Base-by-base conservation (phyloP, 2,113 vertebrate genomes). In the Strix uralensis region DNA sequence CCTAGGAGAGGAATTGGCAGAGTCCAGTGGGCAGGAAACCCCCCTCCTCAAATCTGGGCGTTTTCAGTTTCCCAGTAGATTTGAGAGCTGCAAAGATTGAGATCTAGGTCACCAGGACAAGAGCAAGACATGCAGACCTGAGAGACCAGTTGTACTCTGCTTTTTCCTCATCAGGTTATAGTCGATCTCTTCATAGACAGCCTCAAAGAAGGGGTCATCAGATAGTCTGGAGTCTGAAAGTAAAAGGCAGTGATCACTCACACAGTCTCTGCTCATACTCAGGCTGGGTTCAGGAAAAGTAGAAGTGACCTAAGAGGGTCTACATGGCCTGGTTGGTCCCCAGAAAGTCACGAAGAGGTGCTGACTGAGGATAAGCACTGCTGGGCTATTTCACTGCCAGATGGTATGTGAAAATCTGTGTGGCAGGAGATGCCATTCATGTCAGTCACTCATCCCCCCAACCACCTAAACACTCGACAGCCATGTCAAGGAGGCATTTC, bases 121-220 rank as follows among this genome's bases (percentile, higher is more conserved):
- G 38, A 92, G 8, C 46, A 67, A 87, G 42, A 81, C 26, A 38
- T 29, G 91, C 95, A 85, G 21, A 97, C 95, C 94, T 92, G 95
- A 71, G 40, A 87, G 16, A 40, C 62, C 69, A 55, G 77, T 72
- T 40, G 44, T 2, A 0, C 30, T 62, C 44, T 95, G 69, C 69
- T 96, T 96, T 78, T 94, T 61, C 13, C 5, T 72, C 57, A 72
- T 81, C 44, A 72, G 27, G 30, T 72, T 69, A 15, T 95, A 95
- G 36, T 92, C 40, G 2, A 97, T 96, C 73, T 97, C 96, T 89
- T 97, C 96, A 25, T 97, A 97, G 73, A 97, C 73, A 30, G 58
- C 89, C 66, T 97, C 95, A 2, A 91, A 79, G 84, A 95, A 96
- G 21, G 73, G 78, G 15, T 92, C 13, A 2, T 94, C 92, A 70